Evolutionary conservation across 2,113 vertebrate species (phyloP).

Genomic region (Orycteropus afer): DNA sequence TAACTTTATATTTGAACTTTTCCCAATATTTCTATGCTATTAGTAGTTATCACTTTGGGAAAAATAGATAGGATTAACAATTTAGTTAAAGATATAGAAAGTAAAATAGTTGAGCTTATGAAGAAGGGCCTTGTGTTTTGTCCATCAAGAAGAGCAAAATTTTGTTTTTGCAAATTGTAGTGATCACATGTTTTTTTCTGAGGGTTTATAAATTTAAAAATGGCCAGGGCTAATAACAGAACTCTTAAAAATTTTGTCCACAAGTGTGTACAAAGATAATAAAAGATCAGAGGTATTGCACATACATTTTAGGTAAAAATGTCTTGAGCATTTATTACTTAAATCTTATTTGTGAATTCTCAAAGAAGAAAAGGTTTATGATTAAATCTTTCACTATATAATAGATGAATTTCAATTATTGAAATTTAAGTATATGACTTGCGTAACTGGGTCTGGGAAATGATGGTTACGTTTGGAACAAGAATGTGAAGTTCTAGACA

Average conservation of each 20-base stretch:
- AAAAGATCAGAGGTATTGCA: too few species aligned
- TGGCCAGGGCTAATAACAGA: too few species aligned
- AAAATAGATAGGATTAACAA: not conserved
- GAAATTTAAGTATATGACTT: not conserved
- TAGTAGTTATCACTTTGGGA: not conserved
- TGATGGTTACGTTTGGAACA: not conserved
- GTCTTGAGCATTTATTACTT: too few species aligned
- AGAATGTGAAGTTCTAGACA: not conserved
- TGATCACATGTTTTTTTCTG: too few species aligned
- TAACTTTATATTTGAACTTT: not conserved
- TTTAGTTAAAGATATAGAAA: not conserved
- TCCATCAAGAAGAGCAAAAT: not conserved
- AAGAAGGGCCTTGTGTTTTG: not conserved
- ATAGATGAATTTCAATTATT: not conserved
- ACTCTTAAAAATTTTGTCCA: too few species aligned
- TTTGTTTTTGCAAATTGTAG: too few species aligned
- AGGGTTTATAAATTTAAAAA: too few species aligned
- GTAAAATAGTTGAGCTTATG: not conserved
- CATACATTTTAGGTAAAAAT: too few species aligned
- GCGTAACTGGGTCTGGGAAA: not conserved
- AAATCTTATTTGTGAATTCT: too few species aligned
- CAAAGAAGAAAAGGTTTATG: too few species aligned
- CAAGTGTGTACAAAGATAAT: too few species aligned
- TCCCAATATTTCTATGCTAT: not conserved
- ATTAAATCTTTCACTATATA: not conserved